Percentiles rank a stretch among this genome's conserved stretches.
phyloP scores from a whole-genome alignment of 1,140 invertebrate species.

The Theocolax elegans region DNA sequence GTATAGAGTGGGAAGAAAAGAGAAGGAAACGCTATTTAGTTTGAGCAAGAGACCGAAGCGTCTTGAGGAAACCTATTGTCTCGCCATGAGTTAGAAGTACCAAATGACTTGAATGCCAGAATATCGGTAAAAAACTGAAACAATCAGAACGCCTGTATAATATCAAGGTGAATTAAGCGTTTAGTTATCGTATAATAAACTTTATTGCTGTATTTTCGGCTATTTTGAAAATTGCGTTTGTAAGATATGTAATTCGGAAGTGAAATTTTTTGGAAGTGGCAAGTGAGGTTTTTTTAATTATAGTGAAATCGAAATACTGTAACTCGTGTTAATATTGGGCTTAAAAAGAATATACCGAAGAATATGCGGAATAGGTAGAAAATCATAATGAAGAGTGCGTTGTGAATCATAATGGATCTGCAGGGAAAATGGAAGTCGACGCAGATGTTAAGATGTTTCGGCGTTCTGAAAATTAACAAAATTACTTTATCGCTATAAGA shows the following conservation, averaged over 20 bases:
- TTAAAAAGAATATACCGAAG: conserved; percentile 11
- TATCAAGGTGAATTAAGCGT: conserved; percentile 33
- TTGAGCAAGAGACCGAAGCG: conserved; percentile 1
- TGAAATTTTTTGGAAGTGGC: too few species aligned
- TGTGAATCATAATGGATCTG: conserved; percentile 34
- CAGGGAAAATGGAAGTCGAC: conserved; percentile 38
- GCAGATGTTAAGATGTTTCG: too few species aligned
- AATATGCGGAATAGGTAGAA: conserved; percentile 29
- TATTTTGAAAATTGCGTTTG: too few species aligned
- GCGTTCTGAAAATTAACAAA: background rate
- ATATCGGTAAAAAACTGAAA: conserved; percentile 43
- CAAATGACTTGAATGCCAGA: conserved; percentile 33
- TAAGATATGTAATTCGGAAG: too few species aligned
- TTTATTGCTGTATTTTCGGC: too few species aligned
- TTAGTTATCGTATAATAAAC: conserved; percentile 38
- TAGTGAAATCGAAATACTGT: conserved; percentile 22
- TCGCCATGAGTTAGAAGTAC: conserved; percentile 30
- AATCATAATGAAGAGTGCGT: conserved; percentile 27
- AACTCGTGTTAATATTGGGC: conserved; percentile 34
- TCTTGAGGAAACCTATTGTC: conserved; percentile 31
- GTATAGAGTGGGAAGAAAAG: background rate
- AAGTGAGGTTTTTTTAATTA: too few species aligned
- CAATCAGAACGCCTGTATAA: conserved; percentile 17
- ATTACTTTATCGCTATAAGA: too few species aligned
- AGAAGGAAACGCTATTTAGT: background rate